These are phyloP conservation scores for Herpailurus yagouaroundi DNA, from an alignment of 2,113 vertebrate species.

Conservation along the genomic window DNA sequence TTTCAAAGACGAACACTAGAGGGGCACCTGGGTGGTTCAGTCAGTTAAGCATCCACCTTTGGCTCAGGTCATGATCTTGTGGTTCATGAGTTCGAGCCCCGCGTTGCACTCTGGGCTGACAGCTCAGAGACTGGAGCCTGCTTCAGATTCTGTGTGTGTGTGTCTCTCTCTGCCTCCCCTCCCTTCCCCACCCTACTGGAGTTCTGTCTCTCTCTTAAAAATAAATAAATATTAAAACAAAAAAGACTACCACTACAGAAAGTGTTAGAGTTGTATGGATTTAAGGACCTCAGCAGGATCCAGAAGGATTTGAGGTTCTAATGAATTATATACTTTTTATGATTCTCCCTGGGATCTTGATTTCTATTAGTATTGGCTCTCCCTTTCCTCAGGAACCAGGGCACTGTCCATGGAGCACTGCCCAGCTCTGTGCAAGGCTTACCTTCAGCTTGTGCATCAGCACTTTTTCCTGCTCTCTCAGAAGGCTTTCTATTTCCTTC, in stretches of 20 bases:
- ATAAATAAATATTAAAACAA: too few species aligned
- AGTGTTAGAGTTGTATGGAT: not conserved
- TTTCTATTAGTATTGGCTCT: not conserved
- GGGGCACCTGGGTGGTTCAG: too few species aligned
- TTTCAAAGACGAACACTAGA: not conserved
- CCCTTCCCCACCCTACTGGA: too few species aligned
- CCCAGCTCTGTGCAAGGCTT: not conserved
- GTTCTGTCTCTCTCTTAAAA: too few species aligned
- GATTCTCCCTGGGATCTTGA: not conserved
- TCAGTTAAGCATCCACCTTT: too few species aligned
- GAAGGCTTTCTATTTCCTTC: not conserved
- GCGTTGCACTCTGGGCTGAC: too few species aligned
- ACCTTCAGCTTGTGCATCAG: constrained; percentile 56
- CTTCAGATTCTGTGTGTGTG: too few species aligned
- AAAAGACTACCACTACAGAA: not conserved
- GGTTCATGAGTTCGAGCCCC: too few species aligned
- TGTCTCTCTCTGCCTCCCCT: too few species aligned
- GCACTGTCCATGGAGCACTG: not conserved
- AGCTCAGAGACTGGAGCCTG: too few species aligned
- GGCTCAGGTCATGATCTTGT: too few species aligned
- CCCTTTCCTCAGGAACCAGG: not conserved
- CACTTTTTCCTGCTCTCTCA: not conserved
- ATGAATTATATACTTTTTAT: not conserved
- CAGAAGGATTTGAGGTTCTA: not conserved
- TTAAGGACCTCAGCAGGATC: not conserved